These are phyloP conservation scores for Amblyopsis hoosieri DNA, from an alignment of 2,797 vertebrate genomes.

Conservation along the genomic window DNA sequence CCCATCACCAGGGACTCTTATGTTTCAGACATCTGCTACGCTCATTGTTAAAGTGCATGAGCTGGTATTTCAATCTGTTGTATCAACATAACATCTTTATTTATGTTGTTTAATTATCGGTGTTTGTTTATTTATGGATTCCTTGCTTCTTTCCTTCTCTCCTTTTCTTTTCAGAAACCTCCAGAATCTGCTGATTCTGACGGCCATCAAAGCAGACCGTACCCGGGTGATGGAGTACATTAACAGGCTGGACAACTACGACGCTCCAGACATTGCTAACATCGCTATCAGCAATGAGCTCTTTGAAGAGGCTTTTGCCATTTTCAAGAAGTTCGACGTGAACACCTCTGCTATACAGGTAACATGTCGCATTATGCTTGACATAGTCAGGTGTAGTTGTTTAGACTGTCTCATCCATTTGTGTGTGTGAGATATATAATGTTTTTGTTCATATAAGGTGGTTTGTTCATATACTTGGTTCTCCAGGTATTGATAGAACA, in stretches of 20 bases:
- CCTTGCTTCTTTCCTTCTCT: too few species aligned
- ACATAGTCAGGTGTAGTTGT: too few species aligned
- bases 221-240: conserved; percentile 93
- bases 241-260: conserved; percentile 89
- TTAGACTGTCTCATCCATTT: not conserved
- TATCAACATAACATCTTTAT: not conserved
- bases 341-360: conserved; percentile 93
- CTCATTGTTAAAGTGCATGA: too few species aligned
- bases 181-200: conserved; percentile 91
- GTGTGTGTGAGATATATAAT: not conserved
- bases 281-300: conserved; percentile 91
- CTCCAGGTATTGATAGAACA: conserved; percentile 88
- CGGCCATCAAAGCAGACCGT: conserved; percentile 90
- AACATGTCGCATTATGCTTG: conserved; percentile 5
- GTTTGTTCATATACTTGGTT: not conserved
- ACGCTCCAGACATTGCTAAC: conserved; percentile 90
- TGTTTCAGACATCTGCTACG: not conserved
- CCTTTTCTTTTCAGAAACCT: conserved; percentile 80
- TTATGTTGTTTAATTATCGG: not conserved
- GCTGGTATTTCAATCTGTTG: too few species aligned
- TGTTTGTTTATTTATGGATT: too few species aligned
- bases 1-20: too few species aligned
- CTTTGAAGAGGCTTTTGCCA: conserved; percentile 91
- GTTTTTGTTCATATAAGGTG: not conserved
- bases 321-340: conserved; percentile 91